These are phyloP conservation scores for Danionella dracula DNA, from an alignment of 2,797 vertebrate genomes.

Conservation along the genomic window DNA sequence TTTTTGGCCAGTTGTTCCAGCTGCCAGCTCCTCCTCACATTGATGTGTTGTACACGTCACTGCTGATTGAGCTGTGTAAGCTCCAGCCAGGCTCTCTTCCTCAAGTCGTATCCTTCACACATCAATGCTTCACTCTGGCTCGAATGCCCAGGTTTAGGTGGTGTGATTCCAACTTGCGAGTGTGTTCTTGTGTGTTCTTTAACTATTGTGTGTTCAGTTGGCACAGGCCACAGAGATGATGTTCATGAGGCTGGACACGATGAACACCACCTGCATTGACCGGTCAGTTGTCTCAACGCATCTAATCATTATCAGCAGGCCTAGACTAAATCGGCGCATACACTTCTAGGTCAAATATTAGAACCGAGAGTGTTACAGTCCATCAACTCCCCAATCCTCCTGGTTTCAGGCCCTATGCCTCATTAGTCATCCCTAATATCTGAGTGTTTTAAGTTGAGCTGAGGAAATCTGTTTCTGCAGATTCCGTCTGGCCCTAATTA, in stretches of 20 bases:
- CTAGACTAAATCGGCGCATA: too few relatives aligned
- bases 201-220: constrained; percentile 66
- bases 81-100: constrained; percentile 95
- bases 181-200: constrained; percentile 56
- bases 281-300: constrained; percentile 62
- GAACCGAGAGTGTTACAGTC: too few relatives aligned
- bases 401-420: too few relatives aligned
- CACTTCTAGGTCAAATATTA: too few relatives aligned
- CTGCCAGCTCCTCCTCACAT: constrained; percentile 86
- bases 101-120: constrained; percentile 94
- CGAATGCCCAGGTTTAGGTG: too few relatives aligned
- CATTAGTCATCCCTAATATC: too few relatives aligned
- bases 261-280: constrained; percentile 94
- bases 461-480: too few relatives aligned
- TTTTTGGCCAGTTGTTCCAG: constrained; percentile 92
- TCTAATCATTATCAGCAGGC: too few relatives aligned
- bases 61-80: constrained; percentile 96
- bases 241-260: constrained; percentile 95
- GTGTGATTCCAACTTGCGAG: not conserved
- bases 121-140: not conserved
- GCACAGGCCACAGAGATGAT: constrained; percentile 98
- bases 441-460: too few relatives aligned
- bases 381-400: too few relatives aligned
- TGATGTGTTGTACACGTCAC: constrained; percentile 92
- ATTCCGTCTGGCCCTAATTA: too few relatives aligned